These are phyloP conservation scores for Apteryx owenii DNA, from an alignment of 2,113 vertebrate genomes.

Conservation along the genomic window DNA sequence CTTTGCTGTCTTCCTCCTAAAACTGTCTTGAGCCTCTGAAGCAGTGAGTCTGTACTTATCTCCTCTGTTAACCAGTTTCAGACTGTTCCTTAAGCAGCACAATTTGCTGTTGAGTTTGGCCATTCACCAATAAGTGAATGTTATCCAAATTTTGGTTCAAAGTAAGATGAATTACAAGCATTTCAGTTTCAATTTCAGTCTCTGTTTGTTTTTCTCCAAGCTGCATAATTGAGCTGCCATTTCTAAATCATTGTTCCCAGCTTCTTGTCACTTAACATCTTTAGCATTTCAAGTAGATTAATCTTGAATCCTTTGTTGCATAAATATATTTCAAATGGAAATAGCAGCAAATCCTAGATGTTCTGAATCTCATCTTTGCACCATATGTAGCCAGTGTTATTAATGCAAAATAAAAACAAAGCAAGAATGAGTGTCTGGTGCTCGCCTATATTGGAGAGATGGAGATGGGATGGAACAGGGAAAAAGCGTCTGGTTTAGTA, in stretches of 20 bases:
- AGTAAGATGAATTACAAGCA: slow-evolving; percentile 37
- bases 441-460: not conserved
- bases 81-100: not conserved
- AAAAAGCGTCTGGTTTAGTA: not conserved
- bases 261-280: slow-evolving; percentile 46
- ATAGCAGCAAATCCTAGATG: not conserved
- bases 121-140: not conserved
- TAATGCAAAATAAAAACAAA: not conserved
- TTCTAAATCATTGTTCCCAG: slow-evolving; percentile 39
- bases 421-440: not conserved
- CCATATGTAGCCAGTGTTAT: not conserved
- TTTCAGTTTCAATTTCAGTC: slow-evolving; percentile 50
- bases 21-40: not conserved
- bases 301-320: slow-evolving; percentile 20
- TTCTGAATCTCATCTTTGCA: not conserved
- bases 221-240: slow-evolving; percentile 47
- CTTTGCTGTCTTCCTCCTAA: not conserved
- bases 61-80: not conserved
- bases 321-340: slow-evolving; percentile 40
- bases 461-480: not conserved
- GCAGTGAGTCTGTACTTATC: not conserved
- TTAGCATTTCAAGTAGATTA: slow-evolving; percentile 37
- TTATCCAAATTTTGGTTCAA: slow-evolving; percentile 7
- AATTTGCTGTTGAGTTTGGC: not conserved
- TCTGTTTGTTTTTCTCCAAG: slow-evolving; percentile 40